Conservation (phyloP, 1,140 invertebrate genomes). For the Heliconius himera region DNA sequence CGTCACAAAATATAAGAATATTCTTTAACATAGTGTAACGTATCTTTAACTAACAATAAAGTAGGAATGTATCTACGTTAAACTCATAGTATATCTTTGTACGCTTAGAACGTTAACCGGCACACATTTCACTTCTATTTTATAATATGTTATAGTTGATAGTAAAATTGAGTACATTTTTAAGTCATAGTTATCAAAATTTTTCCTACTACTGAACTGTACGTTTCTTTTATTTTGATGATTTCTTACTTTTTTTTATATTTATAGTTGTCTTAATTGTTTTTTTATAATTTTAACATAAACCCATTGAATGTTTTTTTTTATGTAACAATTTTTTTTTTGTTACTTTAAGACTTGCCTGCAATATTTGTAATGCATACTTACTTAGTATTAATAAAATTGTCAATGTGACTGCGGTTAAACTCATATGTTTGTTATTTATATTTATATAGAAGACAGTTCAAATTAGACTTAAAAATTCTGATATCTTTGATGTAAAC, state of each 20-base stretch:
- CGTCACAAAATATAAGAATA: constrained; percentile 6
- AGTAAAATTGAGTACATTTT: constrained; percentile 8
- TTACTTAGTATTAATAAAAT: no score
- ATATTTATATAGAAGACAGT: not conserved
- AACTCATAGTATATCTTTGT: constrained; percentile 34
- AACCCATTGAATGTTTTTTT: no score
- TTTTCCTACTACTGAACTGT: not conserved
- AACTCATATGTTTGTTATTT: not conserved
- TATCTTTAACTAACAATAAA: constrained; percentile 16
- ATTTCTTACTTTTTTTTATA: not conserved
- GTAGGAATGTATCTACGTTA: constrained; percentile 12
- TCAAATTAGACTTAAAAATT: not conserved
- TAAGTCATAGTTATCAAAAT: not conserved
- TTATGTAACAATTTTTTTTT: no score
- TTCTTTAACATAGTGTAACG: constrained; percentile 7
- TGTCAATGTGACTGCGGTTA: no score
- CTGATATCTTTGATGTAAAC: constrained; percentile 9
- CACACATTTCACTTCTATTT: constrained; percentile 33
- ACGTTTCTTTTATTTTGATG: not conserved
- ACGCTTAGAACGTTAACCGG: constrained; percentile 44
- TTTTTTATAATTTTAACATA: not conserved
- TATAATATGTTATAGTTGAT: not conserved
- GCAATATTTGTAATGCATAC: no score
- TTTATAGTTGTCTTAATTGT: not conserved
- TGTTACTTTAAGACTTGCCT: no score